phyloP scores from a whole-genome alignment of 2,888 invertebrate genomes.

The Apodemia duryi region DNA sequence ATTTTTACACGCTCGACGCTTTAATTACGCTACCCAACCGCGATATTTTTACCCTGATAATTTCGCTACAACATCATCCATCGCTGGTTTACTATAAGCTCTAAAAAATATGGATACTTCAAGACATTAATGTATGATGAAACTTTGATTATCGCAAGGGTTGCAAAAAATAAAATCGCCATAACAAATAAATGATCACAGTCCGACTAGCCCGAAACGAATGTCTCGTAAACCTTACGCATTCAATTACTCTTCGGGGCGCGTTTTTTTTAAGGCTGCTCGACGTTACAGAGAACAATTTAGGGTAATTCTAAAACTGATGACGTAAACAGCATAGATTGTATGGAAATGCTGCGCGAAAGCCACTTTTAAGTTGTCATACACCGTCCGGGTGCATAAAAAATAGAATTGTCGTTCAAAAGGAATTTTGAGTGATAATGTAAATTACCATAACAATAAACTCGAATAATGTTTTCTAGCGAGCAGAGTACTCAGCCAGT shows the following conservation, averaged over 20 bases:
- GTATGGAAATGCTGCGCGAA: not conserved
- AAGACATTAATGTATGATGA: not conserved
- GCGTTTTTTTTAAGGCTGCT: slow-evolving; percentile 34
- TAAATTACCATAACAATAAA: no score
- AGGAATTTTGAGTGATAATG: no score
- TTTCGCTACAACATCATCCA: slow-evolving; percentile 21
- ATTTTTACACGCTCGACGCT: slow-evolving; percentile 43
- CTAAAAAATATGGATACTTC: not conserved
- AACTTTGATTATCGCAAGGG: not conserved
- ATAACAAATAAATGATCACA: slow-evolving; percentile 38
- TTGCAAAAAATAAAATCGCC: slow-evolving; percentile 25
- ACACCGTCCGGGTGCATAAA: not conserved
- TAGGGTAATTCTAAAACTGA: slow-evolving; percentile 4
- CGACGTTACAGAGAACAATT: slow-evolving; percentile 6
- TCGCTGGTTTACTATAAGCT: slow-evolving; percentile 17
- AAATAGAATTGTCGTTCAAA: not conserved
- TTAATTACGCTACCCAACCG: slow-evolving; percentile 35
- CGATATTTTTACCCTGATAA: slow-evolving; percentile 3
- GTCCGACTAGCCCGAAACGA: slow-evolving; percentile 38
- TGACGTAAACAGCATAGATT: slow-evolving; percentile 8
- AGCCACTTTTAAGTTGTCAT: not conserved
- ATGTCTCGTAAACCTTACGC: slow-evolving; percentile 45
- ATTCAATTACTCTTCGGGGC: slow-evolving; percentile 43
- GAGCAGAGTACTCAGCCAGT: no score
- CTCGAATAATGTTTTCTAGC: no score